These are phyloP conservation scores for Drosophila micromelanica DNA, from an alignment of 1,140 invertebrate genomes.

Conservation along the genomic window DNA sequence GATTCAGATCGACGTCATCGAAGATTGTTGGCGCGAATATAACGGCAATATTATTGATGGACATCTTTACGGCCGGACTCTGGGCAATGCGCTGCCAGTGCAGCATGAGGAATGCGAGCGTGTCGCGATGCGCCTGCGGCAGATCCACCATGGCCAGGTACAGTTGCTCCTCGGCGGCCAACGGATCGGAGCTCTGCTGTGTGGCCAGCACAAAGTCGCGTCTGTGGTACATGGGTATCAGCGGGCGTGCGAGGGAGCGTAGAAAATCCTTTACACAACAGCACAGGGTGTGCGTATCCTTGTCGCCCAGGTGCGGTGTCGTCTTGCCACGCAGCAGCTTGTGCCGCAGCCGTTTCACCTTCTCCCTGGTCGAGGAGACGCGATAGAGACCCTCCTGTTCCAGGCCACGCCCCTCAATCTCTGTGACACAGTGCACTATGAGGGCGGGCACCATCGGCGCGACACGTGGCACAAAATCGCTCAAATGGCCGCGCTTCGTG, in stretches of 20 bases:
- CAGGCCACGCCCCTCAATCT: constrained; percentile 93
- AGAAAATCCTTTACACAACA: constrained; percentile 95
- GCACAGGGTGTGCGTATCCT: constrained; percentile 92
- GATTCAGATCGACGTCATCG: constrained; percentile 84
- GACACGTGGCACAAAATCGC: constrained; percentile 91
- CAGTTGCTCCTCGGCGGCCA: constrained; percentile 84
- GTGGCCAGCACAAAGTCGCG: constrained; percentile 89
- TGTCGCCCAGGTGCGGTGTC: constrained; percentile 88
- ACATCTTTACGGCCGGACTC: constrained; percentile 91
- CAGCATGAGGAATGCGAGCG: constrained; percentile 92
- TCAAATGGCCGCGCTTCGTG: constrained; percentile 88
- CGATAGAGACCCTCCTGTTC: constrained; percentile 95
- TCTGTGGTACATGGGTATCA: constrained; percentile 90
- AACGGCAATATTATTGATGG: constrained; percentile 90
- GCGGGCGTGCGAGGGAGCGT: constrained; percentile 90
- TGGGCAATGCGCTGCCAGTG: constrained; percentile 91
- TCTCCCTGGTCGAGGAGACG: constrained; percentile 92
- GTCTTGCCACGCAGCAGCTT: constrained; percentile 91
- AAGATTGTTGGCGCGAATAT: constrained; percentile 93
- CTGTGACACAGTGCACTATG: constrained; percentile 96
- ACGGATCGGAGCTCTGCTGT: constrained; percentile 76
- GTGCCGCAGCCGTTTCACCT: constrained; percentile 93
- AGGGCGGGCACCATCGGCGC: constrained; percentile 97
- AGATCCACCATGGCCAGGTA: constrained; percentile 89
- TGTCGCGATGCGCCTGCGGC: constrained; percentile 93